Conservation (phyloP, 2,888 invertebrate species). For the Tetropium fuscum region DNA sequence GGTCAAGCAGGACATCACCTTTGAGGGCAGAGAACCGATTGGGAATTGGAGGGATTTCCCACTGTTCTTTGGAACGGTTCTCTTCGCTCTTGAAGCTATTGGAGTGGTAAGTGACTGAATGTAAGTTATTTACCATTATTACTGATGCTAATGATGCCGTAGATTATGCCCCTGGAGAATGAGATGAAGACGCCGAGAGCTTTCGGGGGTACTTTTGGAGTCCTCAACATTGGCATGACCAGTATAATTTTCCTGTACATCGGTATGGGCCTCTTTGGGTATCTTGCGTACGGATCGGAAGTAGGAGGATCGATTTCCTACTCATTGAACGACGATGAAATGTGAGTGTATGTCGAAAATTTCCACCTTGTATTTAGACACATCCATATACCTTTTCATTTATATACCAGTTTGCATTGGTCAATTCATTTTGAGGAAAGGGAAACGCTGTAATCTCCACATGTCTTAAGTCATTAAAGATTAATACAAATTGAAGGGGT, state of each 20-base stretch:
- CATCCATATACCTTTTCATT: no score
- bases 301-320: conserved; percentile 88
- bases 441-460: no score
- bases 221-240: conserved; percentile 87
- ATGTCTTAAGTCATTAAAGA: no score
- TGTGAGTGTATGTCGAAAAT: conserved; percentile 48
- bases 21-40: conserved; percentile 67
- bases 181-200: conserved; percentile 90
- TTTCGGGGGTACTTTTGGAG: conserved; percentile 85
- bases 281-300: conserved; percentile 81
- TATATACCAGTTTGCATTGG: no score
- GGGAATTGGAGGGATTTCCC: conserved; percentile 73
- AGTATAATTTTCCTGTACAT: conserved; percentile 87
- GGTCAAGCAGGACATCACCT: conserved; percentile 72
- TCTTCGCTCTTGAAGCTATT: conserved; percentile 89
- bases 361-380: no score
- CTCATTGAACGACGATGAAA: conserved; percentile 76
- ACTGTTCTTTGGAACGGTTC: conserved; percentile 88
- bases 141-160: conserved; percentile 42
- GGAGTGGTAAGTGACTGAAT: conserved; percentile 77
- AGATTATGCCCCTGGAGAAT: conserved; percentile 94
- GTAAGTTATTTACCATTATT: background rate
- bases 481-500: no score
- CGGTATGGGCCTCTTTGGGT: conserved; percentile 92
- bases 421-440: no score